Percentiles rank a stretch among this genome's conserved stretches.
Conservation (phyloP, 2,797 vertebrate species). For the Enteromius radiatus region DNA sequence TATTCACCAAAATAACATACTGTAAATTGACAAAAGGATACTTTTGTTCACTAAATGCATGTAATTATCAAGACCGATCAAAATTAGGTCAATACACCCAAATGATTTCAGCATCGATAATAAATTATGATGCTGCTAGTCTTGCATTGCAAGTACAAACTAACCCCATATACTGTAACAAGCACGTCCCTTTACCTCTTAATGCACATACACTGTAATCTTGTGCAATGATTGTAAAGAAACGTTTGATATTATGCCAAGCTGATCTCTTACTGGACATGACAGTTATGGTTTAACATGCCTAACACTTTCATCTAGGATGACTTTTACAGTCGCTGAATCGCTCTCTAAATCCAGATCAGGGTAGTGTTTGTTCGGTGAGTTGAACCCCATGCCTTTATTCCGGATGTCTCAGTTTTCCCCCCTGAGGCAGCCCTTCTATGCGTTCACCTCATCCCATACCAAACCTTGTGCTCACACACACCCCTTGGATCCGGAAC, state of each 20-base stretch:
- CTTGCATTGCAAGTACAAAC: neutral
- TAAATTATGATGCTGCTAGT: neutral
- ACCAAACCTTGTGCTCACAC: conserved; percentile 31
- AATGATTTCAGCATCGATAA: neutral
- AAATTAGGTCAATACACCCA: neutral
- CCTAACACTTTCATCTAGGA: conserved; percentile 33
- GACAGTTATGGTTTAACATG: conserved; percentile 33
- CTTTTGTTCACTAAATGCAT: neutral
- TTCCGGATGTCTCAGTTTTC: conserved; percentile 21
- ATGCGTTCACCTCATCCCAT: conserved; percentile 28
- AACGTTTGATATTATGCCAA: neutral
- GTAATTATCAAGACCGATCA: neutral
- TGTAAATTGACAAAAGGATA: neutral
- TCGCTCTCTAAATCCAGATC: conserved; percentile 24
- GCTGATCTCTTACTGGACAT: conserved; percentile 11
- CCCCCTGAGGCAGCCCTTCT: conserved; percentile 4
- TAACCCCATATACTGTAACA: neutral
- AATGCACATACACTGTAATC: neutral
- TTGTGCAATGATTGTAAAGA: neutral
- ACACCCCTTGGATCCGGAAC: conserved; percentile 42
- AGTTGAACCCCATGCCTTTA: conserved; percentile 32
- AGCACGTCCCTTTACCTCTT: neutral
- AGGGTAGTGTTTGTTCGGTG: neutral
- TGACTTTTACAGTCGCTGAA: conserved; percentile 43
- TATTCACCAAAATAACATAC: neutral